phyloP scores from a whole-genome alignment of 2,113 vertebrate genomes.

The Colinus virginianus region DNA sequence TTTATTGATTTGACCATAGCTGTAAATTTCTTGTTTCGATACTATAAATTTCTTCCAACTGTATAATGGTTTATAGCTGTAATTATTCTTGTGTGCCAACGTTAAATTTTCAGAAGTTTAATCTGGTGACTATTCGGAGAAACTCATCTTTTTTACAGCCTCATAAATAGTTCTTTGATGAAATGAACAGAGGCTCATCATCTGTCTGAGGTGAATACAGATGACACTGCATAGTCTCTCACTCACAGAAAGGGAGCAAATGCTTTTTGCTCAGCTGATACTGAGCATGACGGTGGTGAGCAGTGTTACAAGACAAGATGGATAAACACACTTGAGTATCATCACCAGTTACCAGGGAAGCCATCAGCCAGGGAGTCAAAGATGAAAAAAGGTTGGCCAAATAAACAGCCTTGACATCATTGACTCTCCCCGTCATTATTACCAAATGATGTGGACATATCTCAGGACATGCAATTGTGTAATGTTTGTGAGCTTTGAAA shows the following conservation, averaged over 20 bases:
- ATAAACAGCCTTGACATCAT: neutral
- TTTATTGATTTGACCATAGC: constrained; percentile 75
- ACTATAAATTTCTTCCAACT: constrained; percentile 84
- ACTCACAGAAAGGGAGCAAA: constrained; percentile 6
- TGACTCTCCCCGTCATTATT: neutral
- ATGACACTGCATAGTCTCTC: constrained; percentile 49
- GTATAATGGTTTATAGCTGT: constrained; percentile 85
- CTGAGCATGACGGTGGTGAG: neutral
- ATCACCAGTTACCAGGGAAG: neutral
- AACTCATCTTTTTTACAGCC: constrained; percentile 86
- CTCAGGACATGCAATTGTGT: neutral
- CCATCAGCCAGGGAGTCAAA: neutral
- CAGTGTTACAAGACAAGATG: neutral
- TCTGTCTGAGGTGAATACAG: constrained; percentile 78
- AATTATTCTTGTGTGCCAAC: constrained; percentile 85
- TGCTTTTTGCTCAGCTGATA: constrained; percentile 7
- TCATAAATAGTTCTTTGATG: constrained; percentile 85
- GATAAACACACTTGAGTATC: neutral
- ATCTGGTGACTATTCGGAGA: constrained; percentile 82
- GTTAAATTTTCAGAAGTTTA: constrained; percentile 89
- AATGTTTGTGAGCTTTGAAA: neutral
- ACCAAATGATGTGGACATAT: rapidly evolving
- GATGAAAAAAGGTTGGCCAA: neutral
- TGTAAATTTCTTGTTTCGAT: constrained; percentile 79
- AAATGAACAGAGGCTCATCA: constrained; percentile 79